Base-by-base conservation (phyloP, 2,113 vertebrate genomes). In the Ifrita kowaldi region DNA sequence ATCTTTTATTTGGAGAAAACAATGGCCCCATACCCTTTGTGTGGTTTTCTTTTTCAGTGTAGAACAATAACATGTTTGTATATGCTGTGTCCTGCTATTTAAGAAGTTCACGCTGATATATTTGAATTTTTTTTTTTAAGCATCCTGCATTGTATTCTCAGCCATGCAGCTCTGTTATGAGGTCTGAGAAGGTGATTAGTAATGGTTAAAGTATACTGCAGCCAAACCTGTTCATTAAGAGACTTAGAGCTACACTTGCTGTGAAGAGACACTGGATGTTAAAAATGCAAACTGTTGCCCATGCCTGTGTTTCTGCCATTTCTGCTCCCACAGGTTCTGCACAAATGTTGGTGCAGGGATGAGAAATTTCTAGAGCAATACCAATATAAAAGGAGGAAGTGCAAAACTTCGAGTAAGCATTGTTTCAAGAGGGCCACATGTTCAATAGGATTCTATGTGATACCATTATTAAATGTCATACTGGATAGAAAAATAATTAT, bases 1-100 rank as follows among this genome's bases (percentile, higher is more conserved):
- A 18, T 84, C 56, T 79, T 70, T 74, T 41, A 32, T 82, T 71
- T 65, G 57, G 65, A 89, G 78, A 59, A 95, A 50, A 59, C 41
- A 53, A 19, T 73, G 46, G 27, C 27, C 28, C n/a, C 37, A 73
- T 74, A 68, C n/a, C 62, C 84, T 76, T 78, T 53, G 57, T 56
- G 13, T 3, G 0, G 10, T 68, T 87, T 87, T 87, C 53, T 68
- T 94, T 95, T 87, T 65, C 65, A 62, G 1, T 1, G 2, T 33
- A 24, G 49, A 84, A 60, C 59, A 89, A 30, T 44, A 26, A 28
- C 8, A 4, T 69, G 41, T 82, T 93, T 89, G 49, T 84, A 11
- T 75, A 23, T 4, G 5, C 57, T 55, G 10, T 78, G 30, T 79
- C 57, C 16, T 82, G 65, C 52, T 79, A 6, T 60, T 78, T 69